These are phyloP conservation scores for Synanthedon vespiformis DNA, from an alignment of 2,888 invertebrate species.

Conservation along the genomic window DNA sequence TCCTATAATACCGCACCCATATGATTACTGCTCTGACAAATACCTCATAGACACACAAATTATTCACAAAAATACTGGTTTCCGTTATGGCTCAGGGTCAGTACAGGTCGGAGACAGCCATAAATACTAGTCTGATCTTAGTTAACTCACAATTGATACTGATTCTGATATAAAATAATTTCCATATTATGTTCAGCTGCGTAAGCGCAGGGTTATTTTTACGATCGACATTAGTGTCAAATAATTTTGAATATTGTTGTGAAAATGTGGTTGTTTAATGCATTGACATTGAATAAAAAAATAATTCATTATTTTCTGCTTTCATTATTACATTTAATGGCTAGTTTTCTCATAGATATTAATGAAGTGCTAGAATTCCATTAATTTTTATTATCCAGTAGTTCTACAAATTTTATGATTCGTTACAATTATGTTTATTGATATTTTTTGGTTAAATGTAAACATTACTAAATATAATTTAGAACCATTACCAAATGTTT, in stretches of 20 bases:
- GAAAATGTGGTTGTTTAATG: not conserved
- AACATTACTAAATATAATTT: too few species aligned
- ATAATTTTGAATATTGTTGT: not conserved
- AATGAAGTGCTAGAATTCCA: too few species aligned
- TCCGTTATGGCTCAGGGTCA: constrained; percentile 8
- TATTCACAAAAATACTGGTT: not conserved
- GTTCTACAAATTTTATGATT: too few species aligned
- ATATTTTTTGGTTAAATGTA: too few species aligned
- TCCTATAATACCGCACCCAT: too few species aligned
- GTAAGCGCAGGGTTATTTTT: not conserved
- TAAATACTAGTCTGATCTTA: constrained; percentile 14
- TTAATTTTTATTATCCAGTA: too few species aligned
- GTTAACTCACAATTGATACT: constrained; percentile 1
- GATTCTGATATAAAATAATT: not conserved
- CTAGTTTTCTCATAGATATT: too few species aligned
- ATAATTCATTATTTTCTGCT: not conserved
- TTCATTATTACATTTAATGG: too few species aligned
- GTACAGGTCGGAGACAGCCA: constrained; percentile 12
- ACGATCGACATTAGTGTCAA: not conserved
- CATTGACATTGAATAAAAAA: not conserved
- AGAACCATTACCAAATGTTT: too few species aligned
- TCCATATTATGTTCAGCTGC: not conserved
- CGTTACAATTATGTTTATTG: too few species aligned
- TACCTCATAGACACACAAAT: not conserved
- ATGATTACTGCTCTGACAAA: too few species aligned